Percentiles rank a stretch among this genome's conserved stretches.
Evolutionary conservation across 2,888 invertebrate species (phyloP).

Genomic region (Acanthococcus lagerstroemiae): DNA sequence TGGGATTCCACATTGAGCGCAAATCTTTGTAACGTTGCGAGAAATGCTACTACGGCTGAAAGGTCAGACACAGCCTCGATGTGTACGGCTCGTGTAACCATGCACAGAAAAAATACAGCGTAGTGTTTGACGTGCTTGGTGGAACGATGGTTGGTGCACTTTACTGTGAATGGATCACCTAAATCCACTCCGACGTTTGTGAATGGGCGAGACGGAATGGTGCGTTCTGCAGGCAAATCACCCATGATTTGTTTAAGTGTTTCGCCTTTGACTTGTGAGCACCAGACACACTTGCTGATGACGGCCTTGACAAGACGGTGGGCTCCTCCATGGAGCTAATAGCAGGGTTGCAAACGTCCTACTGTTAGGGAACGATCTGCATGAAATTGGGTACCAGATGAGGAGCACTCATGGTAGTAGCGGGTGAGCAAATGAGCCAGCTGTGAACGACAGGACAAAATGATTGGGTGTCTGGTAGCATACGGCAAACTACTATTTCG

Average conservation of each 20-base stretch:
- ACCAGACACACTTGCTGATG: conserved; percentile 7
- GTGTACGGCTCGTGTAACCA: conserved; percentile 35
- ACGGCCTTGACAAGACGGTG: background rate
- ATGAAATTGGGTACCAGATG: no score
- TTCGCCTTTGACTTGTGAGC: background rate
- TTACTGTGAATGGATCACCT: conserved; percentile 6
- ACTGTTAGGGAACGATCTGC: background rate
- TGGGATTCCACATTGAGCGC: conserved; percentile 36
- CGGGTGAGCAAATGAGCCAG: background rate
- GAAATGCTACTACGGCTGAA: conserved; percentile 35
- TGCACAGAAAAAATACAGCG: conserved; percentile 19
- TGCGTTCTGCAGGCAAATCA: conserved; percentile 32
- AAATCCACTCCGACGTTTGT: conserved; percentile 8
- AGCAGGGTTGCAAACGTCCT: background rate
- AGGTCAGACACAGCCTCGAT: conserved; percentile 37
- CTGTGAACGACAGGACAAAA: background rate
- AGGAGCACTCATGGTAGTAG: background rate
- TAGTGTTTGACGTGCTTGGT: background rate
- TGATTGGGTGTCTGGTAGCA: conserved; percentile 24
- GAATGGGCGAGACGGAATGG: conserved; percentile 32
- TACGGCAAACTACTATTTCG: background rate
- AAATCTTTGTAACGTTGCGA: conserved; percentile 37
- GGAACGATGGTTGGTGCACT: background rate
- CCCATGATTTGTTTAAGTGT: conserved; percentile 29
- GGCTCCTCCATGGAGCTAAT: background rate